These are phyloP conservation scores for Oxyteleia sp. DNA, from an alignment of 2,888 invertebrate species.

Conservation along the genomic window DNA sequence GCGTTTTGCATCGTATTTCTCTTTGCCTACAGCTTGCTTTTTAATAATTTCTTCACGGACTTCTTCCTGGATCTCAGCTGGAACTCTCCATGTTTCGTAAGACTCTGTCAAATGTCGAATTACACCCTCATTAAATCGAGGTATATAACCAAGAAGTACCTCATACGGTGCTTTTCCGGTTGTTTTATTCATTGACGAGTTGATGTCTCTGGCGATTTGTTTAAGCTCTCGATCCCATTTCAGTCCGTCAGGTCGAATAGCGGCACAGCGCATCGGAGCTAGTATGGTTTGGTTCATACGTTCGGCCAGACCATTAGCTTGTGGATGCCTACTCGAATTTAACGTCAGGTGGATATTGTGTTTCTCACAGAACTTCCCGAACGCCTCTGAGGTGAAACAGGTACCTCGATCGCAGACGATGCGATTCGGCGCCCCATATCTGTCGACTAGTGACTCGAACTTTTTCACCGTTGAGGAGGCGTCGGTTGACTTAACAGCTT, in stretches of 20 bases:
- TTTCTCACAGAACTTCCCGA: slow-evolving; percentile 57
- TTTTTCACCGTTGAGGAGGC: slow-evolving; percentile 32
- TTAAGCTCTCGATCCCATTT: slow-evolving; percentile 59
- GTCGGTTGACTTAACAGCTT: slow-evolving; percentile 57
- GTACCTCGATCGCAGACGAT: slow-evolving; percentile 75
- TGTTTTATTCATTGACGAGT: slow-evolving; percentile 49
- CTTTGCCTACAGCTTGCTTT: not conserved
- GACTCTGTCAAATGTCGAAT: slow-evolving; percentile 6
- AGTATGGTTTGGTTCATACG: slow-evolving; percentile 60
- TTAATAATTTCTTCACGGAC: slow-evolving; percentile 2
- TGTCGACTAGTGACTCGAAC: slow-evolving; percentile 59
- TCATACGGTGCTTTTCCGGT: slow-evolving; percentile 65
- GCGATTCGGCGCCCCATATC: slow-evolving; percentile 65
- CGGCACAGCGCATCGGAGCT: slow-evolving; percentile 43
- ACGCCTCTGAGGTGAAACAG: slow-evolving; percentile 57
- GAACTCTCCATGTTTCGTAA: not conserved
- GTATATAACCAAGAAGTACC: slow-evolving; percentile 51
- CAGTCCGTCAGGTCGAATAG: slow-evolving; percentile 26
- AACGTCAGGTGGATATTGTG: slow-evolving; percentile 57
- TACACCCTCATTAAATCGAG: slow-evolving; percentile 43
- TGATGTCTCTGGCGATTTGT: slow-evolving; percentile 53
- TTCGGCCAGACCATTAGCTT: slow-evolving; percentile 70
- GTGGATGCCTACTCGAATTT: slow-evolving; percentile 68
- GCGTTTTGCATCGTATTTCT: not conserved
- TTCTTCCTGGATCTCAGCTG: not conserved